Evolutionary conservation across 2,797 vertebrate genomes (phyloP).

Genomic region (Sitta carolinensis): DNA sequence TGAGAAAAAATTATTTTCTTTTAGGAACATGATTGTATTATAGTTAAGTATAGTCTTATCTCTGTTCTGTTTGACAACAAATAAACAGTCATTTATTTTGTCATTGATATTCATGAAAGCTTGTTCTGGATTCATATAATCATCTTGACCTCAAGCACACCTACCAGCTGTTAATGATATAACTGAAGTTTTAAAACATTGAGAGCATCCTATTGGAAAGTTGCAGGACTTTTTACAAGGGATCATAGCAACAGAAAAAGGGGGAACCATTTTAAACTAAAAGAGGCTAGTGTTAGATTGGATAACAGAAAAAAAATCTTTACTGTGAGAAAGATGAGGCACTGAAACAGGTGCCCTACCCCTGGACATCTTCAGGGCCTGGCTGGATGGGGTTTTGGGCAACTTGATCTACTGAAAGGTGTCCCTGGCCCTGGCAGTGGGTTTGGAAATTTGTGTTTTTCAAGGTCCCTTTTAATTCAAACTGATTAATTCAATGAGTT

Average conservation of each 20-base stretch:
- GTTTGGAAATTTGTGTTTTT: neutral
- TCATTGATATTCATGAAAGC: neutral
- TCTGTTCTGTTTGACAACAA: neutral
- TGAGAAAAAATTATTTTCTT: neutral
- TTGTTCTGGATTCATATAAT: neutral
- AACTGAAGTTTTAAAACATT: neutral
- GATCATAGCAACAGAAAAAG: neutral
- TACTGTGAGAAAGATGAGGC: neutral
- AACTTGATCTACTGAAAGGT: neutral
- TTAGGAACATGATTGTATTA: neutral
- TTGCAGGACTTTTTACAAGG: neutral
- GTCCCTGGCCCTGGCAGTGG: neutral
- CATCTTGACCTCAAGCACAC: neutral
- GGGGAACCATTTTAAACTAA: neutral
- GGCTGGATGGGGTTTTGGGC: neutral
- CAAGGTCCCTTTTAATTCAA: neutral
- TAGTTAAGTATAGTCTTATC: neutral
- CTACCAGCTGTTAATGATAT: neutral
- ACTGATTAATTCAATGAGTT: too few relatives aligned
- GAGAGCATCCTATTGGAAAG: neutral
- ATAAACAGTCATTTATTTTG: neutral
- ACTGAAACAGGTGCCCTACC: accelerated
- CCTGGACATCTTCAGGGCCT: neutral
- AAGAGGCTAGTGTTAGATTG: neutral
- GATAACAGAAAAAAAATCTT: neutral